Evolutionary conservation across 2,888 invertebrate genomes (phyloP).

Genomic region (Deilephila elpenor): DNA sequence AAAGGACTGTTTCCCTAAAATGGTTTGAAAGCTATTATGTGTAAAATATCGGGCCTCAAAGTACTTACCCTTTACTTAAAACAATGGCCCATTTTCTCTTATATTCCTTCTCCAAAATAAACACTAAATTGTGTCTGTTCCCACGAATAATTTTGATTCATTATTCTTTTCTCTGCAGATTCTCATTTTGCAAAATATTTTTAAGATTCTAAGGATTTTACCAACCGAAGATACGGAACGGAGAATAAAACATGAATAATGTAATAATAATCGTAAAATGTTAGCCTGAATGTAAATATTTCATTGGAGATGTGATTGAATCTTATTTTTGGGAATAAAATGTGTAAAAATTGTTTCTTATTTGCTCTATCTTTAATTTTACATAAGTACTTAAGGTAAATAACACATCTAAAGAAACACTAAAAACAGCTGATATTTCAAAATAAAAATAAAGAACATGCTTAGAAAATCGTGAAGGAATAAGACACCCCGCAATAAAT

Average conservation of each 20-base stretch:
- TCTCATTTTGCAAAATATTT: neutral
- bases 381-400: too few species aligned
- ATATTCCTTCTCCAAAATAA: neutral
- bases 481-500: neutral
- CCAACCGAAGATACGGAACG: neutral
- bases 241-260: constrained; percentile 9
- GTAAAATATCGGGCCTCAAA: constrained; percentile 46
- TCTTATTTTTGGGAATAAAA: too few species aligned
- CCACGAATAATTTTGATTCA: neutral
- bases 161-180: constrained; percentile 8
- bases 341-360: too few species aligned
- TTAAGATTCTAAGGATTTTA: neutral
- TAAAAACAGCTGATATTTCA: neutral
- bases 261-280: neutral
- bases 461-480: neutral
- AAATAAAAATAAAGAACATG: neutral
- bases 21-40: constrained; percentile 46
- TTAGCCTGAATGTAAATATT: neutral
- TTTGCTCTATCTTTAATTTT: too few species aligned
- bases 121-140: neutral
- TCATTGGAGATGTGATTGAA: neutral
- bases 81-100: neutral
- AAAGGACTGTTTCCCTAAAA: constrained; percentile 4
- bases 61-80: constrained; percentile 36
- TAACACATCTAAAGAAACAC: too few species aligned